Base-by-base conservation (phyloP, 2,888 invertebrate genomes). In the Zaprionus bogoriensis region DNA sequence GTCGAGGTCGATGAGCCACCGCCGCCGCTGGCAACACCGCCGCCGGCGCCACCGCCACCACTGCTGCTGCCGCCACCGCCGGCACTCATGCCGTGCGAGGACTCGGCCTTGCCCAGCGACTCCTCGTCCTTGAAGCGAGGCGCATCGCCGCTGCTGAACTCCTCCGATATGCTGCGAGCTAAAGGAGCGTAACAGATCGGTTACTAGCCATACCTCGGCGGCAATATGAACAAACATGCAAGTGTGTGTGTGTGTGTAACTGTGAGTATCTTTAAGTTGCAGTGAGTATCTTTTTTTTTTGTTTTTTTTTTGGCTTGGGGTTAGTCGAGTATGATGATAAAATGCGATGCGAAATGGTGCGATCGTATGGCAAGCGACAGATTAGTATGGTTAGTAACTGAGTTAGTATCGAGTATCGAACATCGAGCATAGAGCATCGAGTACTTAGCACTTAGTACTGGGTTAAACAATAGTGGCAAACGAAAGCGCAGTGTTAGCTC, bases 81-180 rank as follows among this genome's bases (percentile, higher is more conserved):
- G 48, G 77, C 76, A 66, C 83, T 86, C 68, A 84, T 85, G 65
- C 88, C 79, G 55, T 88, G 81, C 10, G 86, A 77, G 65, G 88
- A 78, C 30, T 91, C 91, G 48, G 87, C 81, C 80, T 90, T 91
- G 59, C 86, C 87, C 71, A 82, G 84, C 12, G 89, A 86, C 70
- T 94, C 94, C 78, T 92, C 92, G 78, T 94, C 94, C 78, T 93
- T 92, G 87, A 92, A 92, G 77, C 93, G 93, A 52, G 93, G 92
- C 70, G 92, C 93, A 91, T 96, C 96, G 82, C 96, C 96, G 92
- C 97, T 97, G 91, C 97, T 97, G 93, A 98, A 98, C 92, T 99
- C 98, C 92, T 99, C 98, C 89, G 98, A 98, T 92, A 98, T 97
- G 93, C 97, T 98, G 91, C 97, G 95, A 88, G 97, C 97, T 97